phyloP scores from a whole-genome alignment of 1,140 invertebrate genomes.

The Neotoxoptera formosana region DNA sequence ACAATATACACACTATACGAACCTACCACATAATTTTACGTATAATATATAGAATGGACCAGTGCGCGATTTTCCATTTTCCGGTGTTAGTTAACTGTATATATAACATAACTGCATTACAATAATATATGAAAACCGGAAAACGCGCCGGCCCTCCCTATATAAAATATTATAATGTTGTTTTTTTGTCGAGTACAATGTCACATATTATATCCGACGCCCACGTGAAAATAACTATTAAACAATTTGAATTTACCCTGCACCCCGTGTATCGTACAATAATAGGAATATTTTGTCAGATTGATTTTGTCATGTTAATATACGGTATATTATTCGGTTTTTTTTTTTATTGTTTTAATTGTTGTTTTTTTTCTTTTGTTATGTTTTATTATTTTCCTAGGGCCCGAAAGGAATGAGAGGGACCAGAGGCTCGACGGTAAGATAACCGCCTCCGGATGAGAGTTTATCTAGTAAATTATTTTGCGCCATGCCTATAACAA shows the following conservation, averaged over 20 bases:
- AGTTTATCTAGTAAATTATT: not conserved
- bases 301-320: not conserved
- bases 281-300: not conserved
- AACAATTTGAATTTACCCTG: not conserved
- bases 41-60: not conserved
- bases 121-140: not conserved
- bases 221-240: not conserved
- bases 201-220: not conserved
- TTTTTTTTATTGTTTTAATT: not conserved
- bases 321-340: not conserved
- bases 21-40: not conserved
- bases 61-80: not conserved
- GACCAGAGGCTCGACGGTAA: slow-evolving; percentile 74
- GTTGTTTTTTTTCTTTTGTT: not conserved
- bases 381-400: slow-evolving; percentile 66
- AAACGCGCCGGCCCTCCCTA: not conserved
- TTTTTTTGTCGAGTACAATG: not conserved
- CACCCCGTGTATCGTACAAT: not conserved
- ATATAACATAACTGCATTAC: not conserved
- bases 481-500: not conserved
- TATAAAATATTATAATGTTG: not conserved
- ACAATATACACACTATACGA: not conserved
- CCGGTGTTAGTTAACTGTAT: not conserved
- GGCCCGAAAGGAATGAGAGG: slow-evolving; percentile 73
- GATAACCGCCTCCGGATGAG: slow-evolving; percentile 61